Conservation (phyloP, 1,140 invertebrate species). For the Ditylenchus dipsaci region DNA sequence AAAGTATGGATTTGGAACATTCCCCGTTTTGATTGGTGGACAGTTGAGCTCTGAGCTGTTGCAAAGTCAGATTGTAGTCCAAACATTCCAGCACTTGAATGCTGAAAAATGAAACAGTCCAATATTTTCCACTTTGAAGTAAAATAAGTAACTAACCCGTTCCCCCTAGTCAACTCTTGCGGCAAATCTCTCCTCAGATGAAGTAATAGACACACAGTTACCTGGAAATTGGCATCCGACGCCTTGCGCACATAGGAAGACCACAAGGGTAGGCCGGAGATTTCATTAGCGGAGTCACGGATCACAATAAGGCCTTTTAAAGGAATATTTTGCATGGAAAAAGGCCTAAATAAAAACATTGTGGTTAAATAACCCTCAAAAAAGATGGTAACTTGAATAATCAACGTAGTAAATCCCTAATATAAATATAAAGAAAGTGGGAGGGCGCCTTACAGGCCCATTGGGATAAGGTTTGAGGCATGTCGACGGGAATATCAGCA, state of each 20-base stretch:
- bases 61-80: constrained; percentile 4
- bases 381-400: too few relatives aligned
- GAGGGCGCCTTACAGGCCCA: too few relatives aligned
- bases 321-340: not conserved
- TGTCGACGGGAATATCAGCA: too few relatives aligned
- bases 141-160: not conserved
- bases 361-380: too few relatives aligned
- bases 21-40: not conserved
- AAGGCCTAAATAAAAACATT: not conserved
- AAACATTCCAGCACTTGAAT: constrained; percentile 1
- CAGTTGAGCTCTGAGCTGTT: not conserved
- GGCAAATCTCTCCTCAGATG: constrained; percentile 15
- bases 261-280: constrained; percentile 2
- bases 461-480: too few relatives aligned
- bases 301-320: not conserved
- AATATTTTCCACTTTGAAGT: too few relatives aligned
- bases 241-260: not conserved
- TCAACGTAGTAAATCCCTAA: too few relatives aligned
- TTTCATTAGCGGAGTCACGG: not conserved
- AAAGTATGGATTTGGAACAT: constrained; percentile 8
- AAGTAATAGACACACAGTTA: constrained; percentile 10
- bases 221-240: constrained; percentile 7
- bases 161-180: not conserved
- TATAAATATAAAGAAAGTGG: too few relatives aligned
- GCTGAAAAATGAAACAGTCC: constrained; percentile 6